phyloP scores from a whole-genome alignment of 2,797 vertebrate genomes.

The Gymnothorax reevesii region DNA sequence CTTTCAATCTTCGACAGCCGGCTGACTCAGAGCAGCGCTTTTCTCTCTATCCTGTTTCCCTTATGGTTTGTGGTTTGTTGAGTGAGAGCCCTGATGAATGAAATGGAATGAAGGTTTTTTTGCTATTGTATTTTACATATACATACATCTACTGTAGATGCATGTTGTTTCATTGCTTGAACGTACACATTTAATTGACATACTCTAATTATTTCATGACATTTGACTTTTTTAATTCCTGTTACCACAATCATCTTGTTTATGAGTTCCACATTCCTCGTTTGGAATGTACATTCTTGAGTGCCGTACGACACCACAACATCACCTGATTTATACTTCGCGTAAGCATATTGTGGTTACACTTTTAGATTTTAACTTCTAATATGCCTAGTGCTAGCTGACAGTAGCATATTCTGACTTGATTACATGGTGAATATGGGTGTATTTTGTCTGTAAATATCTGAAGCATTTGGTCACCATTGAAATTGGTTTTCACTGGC shows the following conservation, averaged over 20 bases:
- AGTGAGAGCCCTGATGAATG: constrained; percentile 69
- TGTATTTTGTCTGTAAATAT: not conserved
- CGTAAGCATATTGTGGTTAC: constrained; percentile 27
- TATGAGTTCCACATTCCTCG: constrained; percentile 44
- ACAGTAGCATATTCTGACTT: not conserved
- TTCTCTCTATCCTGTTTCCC: constrained; percentile 48
- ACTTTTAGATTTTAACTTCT: constrained; percentile 55
- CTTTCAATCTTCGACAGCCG: not conserved
- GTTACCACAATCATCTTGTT: constrained; percentile 41
- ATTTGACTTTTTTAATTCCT: constrained; percentile 25
- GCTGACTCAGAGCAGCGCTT: constrained; percentile 45
- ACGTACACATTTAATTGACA: constrained; percentile 45
- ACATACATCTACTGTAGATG: constrained; percentile 34
- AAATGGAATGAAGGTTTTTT: constrained; percentile 64
- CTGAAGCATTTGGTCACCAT: not conserved
- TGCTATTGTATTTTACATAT: constrained; percentile 36
- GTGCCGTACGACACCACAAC: constrained; percentile 43
- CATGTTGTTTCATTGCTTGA: constrained; percentile 25
- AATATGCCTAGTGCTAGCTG: constrained; percentile 46
- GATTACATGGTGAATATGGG: not conserved
- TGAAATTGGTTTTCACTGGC: not conserved
- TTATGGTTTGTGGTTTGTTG: constrained; percentile 36
- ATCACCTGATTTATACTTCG: constrained; percentile 6
- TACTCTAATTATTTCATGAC: constrained; percentile 16
- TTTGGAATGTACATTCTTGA: constrained; percentile 50